Evolutionary conservation across 2,113 vertebrate genomes (phyloP).

Genomic region (Clarias macrocephalus): DNA sequence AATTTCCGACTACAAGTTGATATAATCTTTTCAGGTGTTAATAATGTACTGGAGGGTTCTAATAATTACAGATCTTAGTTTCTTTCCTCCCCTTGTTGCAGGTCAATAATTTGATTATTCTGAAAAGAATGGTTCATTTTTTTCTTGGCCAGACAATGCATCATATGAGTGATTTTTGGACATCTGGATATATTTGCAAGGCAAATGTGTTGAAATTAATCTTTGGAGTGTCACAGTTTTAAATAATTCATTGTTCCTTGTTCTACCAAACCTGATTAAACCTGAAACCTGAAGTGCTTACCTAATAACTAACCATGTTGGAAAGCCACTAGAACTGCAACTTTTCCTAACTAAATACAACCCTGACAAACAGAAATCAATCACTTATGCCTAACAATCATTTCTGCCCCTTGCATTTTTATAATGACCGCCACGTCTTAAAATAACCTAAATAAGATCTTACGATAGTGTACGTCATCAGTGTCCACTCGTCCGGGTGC

Average conservation of each 20-base stretch:
- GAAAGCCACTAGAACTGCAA: neutral
- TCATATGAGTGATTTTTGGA: neutral
- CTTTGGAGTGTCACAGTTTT: conserved; percentile 6
- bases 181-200: neutral
- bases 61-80: too few species aligned
- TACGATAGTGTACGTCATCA: neutral
- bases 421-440: neutral
- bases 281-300: neutral
- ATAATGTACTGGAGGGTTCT: too few species aligned
- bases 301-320: neutral
- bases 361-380: neutral
- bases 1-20: too few species aligned
- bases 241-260: neutral
- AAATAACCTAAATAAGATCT: neutral
- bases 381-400: neutral
- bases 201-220: neutral
- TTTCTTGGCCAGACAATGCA: too few species aligned
- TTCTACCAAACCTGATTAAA: neutral
- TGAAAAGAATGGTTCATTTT: too few species aligned
- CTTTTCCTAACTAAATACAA: neutral
- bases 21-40: too few species aligned
- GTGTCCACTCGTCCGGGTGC: conserved; percentile 13
- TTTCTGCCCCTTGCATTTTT: neutral
- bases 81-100: too few species aligned
- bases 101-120: too few species aligned